Conservation (phyloP, 2,797 vertebrate genomes). For the Sciurus carolinensis region DNA sequence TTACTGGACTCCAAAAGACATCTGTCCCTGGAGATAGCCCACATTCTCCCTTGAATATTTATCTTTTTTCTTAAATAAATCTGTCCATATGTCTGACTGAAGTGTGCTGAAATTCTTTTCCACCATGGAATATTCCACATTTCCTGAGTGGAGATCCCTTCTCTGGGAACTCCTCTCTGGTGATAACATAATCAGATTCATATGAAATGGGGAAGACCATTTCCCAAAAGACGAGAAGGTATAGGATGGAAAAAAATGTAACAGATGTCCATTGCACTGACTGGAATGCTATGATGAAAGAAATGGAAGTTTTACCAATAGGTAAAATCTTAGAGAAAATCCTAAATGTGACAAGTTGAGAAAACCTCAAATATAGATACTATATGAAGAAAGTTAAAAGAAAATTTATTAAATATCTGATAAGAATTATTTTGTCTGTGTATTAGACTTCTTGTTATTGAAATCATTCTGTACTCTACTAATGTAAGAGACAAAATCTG, state of each 20-base stretch:
- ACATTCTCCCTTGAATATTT: no score
- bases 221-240: neutral
- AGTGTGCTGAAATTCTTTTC: no score
- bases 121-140: no score
- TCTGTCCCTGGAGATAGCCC: no score
- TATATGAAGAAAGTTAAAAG: constrained; percentile 1
- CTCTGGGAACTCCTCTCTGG: no score
- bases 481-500: no score
- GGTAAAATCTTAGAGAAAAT: neutral
- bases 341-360: constrained; percentile 6
- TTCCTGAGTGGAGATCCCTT: no score
- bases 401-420: constrained; percentile 23
- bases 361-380: neutral
- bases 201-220: neutral
- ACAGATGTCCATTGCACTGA: neutral
- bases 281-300: neutral
- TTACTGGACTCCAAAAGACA: no score
- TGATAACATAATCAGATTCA: neutral
- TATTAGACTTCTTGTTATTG: constrained; percentile 6
- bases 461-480: constrained; percentile 8
- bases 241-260: neutral
- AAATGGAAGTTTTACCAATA: neutral
- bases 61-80: no score
- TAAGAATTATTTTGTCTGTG: constrained; percentile 29
- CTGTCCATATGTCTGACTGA: no score